phyloP scores from a whole-genome alignment of 2,797 vertebrate species.

The Gallinago stenura region DNA sequence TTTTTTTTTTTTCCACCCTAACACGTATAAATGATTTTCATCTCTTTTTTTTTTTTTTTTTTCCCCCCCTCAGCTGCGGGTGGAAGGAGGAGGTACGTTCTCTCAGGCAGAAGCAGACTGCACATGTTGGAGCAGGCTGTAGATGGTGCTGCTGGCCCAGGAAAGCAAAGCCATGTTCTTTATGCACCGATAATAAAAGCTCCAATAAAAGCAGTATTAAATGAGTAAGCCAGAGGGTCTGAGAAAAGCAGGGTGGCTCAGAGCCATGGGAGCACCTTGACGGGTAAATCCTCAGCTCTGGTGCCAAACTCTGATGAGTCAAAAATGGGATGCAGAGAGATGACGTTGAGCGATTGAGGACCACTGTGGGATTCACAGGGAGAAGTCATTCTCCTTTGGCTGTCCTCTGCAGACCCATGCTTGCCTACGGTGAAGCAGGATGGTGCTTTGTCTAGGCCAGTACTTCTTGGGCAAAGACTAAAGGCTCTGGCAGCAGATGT shows the following conservation, averaged over 20 bases:
- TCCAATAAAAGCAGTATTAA: not conserved
- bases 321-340: not conserved
- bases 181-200: rapidly evolving
- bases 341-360: rapidly evolving
- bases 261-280: not conserved
- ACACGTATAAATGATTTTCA: not conserved
- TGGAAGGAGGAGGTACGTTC: not conserved
- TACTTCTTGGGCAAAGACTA: not conserved
- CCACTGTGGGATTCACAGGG: rapidly evolving
- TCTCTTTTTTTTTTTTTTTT: not conserved
- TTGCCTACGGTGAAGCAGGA: not conserved
- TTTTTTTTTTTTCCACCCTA: not conserved
- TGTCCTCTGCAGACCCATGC: not conserved
- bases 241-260: not conserved
- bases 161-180: not conserved
- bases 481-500: not conserved
- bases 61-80: not conserved
- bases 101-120: rapidly evolving
- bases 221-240: not conserved
- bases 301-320: not conserved
- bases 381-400: rapidly evolving
- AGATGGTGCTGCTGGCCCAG: conserved; percentile 61
- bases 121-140: not conserved
- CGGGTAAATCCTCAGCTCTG: not conserved
- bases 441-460: not conserved